Base-by-base conservation (phyloP, 2,888 invertebrate genomes). In the Nomada fucata region DNA sequence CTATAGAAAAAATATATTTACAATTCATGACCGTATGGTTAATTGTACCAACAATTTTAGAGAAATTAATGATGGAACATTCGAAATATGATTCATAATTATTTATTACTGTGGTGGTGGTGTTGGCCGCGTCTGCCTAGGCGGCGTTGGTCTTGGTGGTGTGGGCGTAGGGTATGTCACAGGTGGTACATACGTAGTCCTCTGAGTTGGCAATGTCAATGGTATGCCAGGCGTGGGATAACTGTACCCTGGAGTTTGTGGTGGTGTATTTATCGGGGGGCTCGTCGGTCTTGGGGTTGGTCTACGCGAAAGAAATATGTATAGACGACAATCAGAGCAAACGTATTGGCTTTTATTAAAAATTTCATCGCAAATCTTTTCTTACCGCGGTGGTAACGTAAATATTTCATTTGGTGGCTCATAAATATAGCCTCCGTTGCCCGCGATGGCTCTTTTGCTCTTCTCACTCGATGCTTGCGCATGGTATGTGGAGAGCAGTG, bases 401-500 rank as follows among this genome's bases (percentile, higher is more conserved):
- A 93, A 92, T 47, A 90, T 86, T 29, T 89, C 82, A n/a, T 81
- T 85, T 2, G 92, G 92, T 67, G 75, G 79, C 1, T 91, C 85
- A 71, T 93, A 93, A 18, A 88, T 44, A 65, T 93, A 93, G 26
- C 93, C 93, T 53, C 91, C 90, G 64, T 87, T 87, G 76, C 89
- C 89, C 23, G 85, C 87, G 82, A 93, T 93, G 42, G 93, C 93
- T 78, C 93, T 86, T 79, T 89, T 91, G 82, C 88, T 92, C 84
- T 93, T 89, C 82, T 89, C 90, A 81, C 86, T 91, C 76, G 90
- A 91, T 52, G 91, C 91, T 74, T 89, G 85, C 73, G 91, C 91
- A 87, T 91, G 80, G 78, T 90, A 88, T 71, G 91, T 89, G 84
- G 91, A 91, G 76, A 93, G 90, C 82, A 92, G 91, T 86, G 90